Percentiles rank a stretch among this genome's conserved stretches.
Evolutionary conservation across 1,140 invertebrate species (phyloP).

Genomic region (Papilio machaon): DNA sequence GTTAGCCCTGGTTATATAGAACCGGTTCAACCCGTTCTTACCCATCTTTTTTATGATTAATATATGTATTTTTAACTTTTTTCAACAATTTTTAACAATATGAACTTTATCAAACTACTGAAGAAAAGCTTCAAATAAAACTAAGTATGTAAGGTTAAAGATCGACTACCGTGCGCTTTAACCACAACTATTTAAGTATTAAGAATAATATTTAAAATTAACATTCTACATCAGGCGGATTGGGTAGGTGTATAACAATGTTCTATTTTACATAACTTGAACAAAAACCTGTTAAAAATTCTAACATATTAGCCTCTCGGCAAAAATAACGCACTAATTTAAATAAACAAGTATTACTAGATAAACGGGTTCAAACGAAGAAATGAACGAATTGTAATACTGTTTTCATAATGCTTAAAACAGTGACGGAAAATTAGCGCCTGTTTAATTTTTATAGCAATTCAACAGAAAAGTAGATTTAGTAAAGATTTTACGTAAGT

Average conservation of each 20-base stretch:
- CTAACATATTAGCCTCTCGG: neutral
- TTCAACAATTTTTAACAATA: neutral
- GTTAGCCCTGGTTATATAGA: neutral
- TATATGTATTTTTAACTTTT: neutral
- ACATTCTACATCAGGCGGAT: neutral
- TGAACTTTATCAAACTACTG: neutral
- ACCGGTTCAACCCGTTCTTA: neutral
- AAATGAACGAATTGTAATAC: neutral
- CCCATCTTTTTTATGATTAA: neutral
- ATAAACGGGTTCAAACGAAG: neutral
- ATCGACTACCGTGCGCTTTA: too few species aligned
- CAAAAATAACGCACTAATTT: neutral
- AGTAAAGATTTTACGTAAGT: neutral
- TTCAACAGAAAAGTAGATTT: neutral
- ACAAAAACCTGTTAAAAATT: neutral
- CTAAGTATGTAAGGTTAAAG: too few species aligned
- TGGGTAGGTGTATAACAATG: neutral
- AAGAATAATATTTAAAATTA: too few species aligned
- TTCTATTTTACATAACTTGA: neutral
- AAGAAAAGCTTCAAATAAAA: too few species aligned
- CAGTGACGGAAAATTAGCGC: neutral
- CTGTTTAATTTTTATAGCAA: neutral
- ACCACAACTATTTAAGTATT: too few species aligned
- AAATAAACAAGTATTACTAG: neutral
- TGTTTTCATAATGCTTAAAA: neutral